Evolutionary conservation across 2,113 vertebrate genomes (phyloP).

Genomic region (Chauna torquata): DNA sequence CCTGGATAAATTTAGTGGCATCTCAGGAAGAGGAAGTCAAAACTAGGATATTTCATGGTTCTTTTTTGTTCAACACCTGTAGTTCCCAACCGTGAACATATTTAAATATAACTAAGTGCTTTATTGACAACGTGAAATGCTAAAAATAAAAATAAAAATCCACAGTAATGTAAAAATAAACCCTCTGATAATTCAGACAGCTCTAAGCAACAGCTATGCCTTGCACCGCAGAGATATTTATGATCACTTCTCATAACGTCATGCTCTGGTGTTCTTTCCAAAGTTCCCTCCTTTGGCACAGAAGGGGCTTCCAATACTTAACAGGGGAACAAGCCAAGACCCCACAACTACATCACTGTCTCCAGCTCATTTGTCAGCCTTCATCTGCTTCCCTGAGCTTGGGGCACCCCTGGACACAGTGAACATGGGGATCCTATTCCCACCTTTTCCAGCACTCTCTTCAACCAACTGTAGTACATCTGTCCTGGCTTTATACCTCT

Average conservation of each 20-base stretch:
- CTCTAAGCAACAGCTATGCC: neutral
- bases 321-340: neutral
- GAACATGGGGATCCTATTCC: neutral
- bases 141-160: neutral
- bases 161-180: neutral
- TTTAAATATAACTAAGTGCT: neutral
- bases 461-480: neutral
- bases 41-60: neutral
- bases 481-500: neutral
- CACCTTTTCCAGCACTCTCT: neutral
- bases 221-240: neutral
- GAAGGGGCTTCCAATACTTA: neutral
- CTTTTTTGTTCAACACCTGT: neutral
- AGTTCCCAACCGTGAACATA: neutral
- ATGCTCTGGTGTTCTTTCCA: neutral
- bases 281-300: neutral
- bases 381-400: neutral
- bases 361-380: neutral
- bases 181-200: neutral
- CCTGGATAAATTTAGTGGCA: neutral
- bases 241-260: neutral
- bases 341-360: accelerated
- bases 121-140: neutral
- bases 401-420: neutral
- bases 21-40: neutral